Conservation (phyloP, 2,113 vertebrate genomes). For the Otis tarda region DNA sequence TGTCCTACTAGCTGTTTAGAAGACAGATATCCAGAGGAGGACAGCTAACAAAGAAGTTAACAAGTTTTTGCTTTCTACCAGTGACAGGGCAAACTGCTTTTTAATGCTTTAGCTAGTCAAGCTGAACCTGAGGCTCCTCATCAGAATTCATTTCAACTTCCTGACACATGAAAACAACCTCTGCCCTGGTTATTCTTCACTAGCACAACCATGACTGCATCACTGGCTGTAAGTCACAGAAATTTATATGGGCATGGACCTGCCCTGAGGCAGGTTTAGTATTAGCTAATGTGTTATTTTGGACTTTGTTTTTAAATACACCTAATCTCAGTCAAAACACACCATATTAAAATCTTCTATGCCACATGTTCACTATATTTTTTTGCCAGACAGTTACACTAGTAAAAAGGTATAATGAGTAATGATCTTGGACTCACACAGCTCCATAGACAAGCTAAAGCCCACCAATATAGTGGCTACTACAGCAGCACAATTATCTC, state of each 20-base stretch:
- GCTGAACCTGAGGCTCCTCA: background rate
- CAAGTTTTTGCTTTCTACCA: background rate
- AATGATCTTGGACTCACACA: background rate
- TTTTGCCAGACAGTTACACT: background rate
- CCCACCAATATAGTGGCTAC: background rate
- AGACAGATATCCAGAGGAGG: fast-evolving
- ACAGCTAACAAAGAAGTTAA: background rate
- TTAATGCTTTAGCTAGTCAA: background rate
- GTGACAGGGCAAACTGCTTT: background rate
- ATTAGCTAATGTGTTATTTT: conserved; percentile 3
- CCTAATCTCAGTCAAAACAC: conserved; percentile 30
- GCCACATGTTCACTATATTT: background rate
- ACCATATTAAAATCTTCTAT: background rate
- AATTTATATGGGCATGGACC: background rate
- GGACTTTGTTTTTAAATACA: conserved; percentile 5
- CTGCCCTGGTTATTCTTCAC: background rate
- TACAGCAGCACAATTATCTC: background rate
- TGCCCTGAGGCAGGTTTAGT: conserved; percentile 11
- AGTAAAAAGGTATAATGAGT: background rate
- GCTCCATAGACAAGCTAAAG: background rate
- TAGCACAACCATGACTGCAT: background rate
- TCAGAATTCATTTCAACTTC: conserved; percentile 34
- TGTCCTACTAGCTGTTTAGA: background rate
- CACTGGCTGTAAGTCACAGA: background rate
- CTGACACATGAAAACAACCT: conserved; percentile 41